Evolutionary conservation across 1,140 invertebrate species (phyloP).

Genomic region (Rhyacophila brunnea): DNA sequence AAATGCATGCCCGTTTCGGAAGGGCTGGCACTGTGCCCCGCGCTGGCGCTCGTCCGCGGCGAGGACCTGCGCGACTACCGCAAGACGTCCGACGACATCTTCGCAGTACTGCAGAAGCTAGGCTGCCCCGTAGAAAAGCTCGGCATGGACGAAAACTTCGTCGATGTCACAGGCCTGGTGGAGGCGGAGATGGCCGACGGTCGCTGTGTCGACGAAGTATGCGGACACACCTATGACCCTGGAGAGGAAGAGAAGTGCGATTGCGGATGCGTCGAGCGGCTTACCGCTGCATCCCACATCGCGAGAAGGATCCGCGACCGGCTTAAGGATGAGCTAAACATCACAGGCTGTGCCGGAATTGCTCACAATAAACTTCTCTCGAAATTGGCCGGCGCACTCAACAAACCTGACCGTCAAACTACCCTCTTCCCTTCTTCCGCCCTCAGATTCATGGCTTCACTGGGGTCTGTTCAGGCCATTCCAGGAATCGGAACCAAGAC

Average conservation of each 20-base stretch:
- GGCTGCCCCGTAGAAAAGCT: conserved; percentile 70
- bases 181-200: conserved; percentile 46
- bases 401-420: conserved; percentile 82
- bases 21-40: conserved; percentile 66
- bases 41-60: conserved; percentile 68
- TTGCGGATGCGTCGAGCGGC: conserved; percentile 68
- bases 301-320: conserved; percentile 68
- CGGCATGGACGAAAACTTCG: conserved; percentile 78
- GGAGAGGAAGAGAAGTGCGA: conserved; percentile 54
- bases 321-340: conserved; percentile 63
- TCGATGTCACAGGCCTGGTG: conserved; percentile 71
- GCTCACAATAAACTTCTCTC: conserved; percentile 81
- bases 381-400: conserved; percentile 69
- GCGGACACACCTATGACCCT: conserved; percentile 18
- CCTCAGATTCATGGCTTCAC: conserved; percentile 60
- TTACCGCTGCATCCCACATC: conserved; percentile 66
- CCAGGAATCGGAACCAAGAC: conserved; percentile 73
- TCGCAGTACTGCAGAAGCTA: conserved; percentile 64
- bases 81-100: conserved; percentile 67
- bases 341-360: conserved; percentile 80
- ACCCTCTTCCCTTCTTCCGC: conserved; percentile 68
- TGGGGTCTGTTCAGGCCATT: conserved; percentile 61
- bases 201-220: conserved; percentile 11
- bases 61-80: conserved; percentile 76
- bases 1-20: conserved; percentile 74